Evolutionary conservation across 1,140 invertebrate species (phyloP), one percentile per base, ranked within the genome.

Genomic region (Pogonus chalceus): DNA sequence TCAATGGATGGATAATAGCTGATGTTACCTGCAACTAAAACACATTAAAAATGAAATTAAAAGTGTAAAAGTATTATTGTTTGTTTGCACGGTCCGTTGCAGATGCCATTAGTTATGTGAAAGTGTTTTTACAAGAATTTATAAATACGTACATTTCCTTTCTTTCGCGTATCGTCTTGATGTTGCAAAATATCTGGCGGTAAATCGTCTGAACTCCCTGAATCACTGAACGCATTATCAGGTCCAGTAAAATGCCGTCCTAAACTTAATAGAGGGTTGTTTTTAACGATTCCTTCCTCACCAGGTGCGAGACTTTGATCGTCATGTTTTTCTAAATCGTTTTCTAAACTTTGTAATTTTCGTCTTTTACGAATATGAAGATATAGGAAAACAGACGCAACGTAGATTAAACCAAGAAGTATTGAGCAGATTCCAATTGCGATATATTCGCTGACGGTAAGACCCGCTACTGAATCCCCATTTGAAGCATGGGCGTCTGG

Each of bases 391-490:
- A 92, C 82, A 12, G 87, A 89, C 0, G 85, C 82, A 1, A 91
- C 81, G 61, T 92, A 92, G 58, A 90, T 85, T 12, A 92, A 70
- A 0, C 87, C 88, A 2, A 92, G 71, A 1, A 90, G 72, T 24
- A 90, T 72, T 1, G 87, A 86, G 58, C 85, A 87, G 9, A 90
- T 76, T 10, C 84, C 88, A 43, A 92, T 89, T 0, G 87, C 85
- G 0, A 89, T 76, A 58, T 89, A 90, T 66, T 91, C 87, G 1
- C 80, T 77, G 4, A 79, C 71, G 10, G 76, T 79, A 23, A 86
- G 72, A 48, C 81, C 78, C 49, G 75, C 66, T 9, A 60, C 62
- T 7, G 69, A 62, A 2, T 67, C 56, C 31, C 50, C 65, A 2
- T 63, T 58, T 0, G 74, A 68, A 0, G 77, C 74, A 47, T 81